Percentiles rank a stretch among this genome's conserved stretches.
Conservation (phyloP, 2,797 vertebrate genomes). For the Sus cebifrons region DNA sequence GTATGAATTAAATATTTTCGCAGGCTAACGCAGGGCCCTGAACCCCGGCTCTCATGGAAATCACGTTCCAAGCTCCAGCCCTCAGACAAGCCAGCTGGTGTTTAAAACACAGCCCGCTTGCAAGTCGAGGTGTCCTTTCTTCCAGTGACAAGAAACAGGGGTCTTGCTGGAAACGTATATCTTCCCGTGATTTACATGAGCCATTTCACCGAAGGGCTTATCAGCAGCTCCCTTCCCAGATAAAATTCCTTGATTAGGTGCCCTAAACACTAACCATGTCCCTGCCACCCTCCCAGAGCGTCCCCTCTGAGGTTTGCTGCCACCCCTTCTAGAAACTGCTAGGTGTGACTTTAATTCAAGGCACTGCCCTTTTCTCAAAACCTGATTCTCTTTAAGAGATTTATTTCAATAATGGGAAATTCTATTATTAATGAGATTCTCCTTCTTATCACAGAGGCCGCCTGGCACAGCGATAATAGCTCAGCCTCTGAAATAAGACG, state of each 20-base stretch:
- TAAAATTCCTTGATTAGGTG: not conserved
- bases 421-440: not conserved
- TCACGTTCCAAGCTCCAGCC: not conserved
- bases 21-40: not conserved
- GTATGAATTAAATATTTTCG: not conserved
- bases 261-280: not conserved
- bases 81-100: not conserved
- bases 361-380: not conserved
- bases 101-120: not conserved
- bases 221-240: not conserved
- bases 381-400: not conserved
- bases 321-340: not conserved
- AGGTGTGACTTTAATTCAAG: not conserved
- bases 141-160: not conserved
- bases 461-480: not conserved
- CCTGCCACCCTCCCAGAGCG: not conserved
- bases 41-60: accelerated
- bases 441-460: not conserved
- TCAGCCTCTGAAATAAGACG: not conserved
- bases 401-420: not conserved
- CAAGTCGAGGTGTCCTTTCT: not conserved
- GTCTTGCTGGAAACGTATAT: too few species aligned
- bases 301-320: accelerated
- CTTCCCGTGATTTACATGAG: not conserved
- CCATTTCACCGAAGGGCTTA: not conserved